Evolutionary conservation across 2,113 vertebrate species (phyloP).

Genomic region (Hepsetus odoe): DNA sequence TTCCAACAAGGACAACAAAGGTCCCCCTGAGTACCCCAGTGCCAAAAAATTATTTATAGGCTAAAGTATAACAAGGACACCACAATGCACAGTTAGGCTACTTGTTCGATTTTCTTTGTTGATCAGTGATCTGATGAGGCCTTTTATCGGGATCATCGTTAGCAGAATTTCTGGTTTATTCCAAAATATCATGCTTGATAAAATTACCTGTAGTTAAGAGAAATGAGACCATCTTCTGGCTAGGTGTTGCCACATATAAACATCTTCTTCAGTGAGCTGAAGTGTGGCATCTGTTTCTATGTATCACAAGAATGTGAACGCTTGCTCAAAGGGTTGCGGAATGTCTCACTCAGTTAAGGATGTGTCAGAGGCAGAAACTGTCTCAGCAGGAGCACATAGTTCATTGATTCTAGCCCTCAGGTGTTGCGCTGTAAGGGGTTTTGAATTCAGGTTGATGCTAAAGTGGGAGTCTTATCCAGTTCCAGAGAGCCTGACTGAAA

Average conservation of each 20-base stretch:
- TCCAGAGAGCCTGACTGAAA: constrained; percentile 17
- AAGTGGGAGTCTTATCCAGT: not conserved
- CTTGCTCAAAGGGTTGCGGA: constrained; percentile 9
- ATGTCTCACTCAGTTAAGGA: not conserved
- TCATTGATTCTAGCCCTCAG: constrained; percentile 21
- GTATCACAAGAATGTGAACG: constrained; percentile 11
- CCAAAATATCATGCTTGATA: no score
- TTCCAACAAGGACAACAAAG: no score
- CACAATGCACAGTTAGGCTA: no score
- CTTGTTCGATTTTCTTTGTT: no score
- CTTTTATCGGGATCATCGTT: no score
- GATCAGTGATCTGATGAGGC: no score
- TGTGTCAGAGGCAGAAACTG: constrained; percentile 24
- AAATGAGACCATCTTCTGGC: not conserved
- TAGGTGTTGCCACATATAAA: not conserved
- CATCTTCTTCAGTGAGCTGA: not conserved
- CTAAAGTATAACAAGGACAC: no score
- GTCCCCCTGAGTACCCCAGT: no score
- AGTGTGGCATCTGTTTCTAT: not conserved
- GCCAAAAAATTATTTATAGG: no score
- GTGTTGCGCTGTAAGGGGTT: constrained; percentile 28
- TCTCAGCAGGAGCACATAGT: constrained; percentile 31
- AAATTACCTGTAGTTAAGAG: no score
- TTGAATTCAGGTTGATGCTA: constrained; percentile 27
- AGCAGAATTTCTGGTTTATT: no score